phyloP scores from a whole-genome alignment of 1,140 invertebrate species.

The Mizuhopecten yessoensis region DNA sequence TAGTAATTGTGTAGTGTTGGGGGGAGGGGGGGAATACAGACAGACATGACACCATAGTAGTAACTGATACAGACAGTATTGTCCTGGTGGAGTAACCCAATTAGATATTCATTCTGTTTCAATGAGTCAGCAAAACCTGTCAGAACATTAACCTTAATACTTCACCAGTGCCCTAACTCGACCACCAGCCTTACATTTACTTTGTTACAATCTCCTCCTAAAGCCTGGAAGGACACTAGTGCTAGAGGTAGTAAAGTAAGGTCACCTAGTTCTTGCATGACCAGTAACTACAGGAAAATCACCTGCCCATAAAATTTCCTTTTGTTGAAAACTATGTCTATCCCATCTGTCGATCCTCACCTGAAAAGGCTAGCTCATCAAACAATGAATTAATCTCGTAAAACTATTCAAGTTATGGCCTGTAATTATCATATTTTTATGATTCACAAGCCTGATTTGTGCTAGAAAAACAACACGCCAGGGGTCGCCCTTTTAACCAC shows the following conservation, averaged over 20 bases:
- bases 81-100: neutral
- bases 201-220: neutral
- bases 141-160: neutral
- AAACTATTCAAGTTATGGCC: conserved; percentile 1
- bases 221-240: neutral
- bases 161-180: neutral
- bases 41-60: neutral
- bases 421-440: neutral
- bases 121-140: neutral
- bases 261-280: neutral
- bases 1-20: neutral
- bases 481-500: neutral
- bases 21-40: neutral
- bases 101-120: neutral
- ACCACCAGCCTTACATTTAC: too few relatives aligned
- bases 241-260: neutral
- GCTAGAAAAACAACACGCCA: neutral
- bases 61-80: neutral
- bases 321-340: conserved; percentile 28
- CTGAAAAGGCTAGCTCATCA: neutral
- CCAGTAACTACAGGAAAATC: neutral
- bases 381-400: neutral
- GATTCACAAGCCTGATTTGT: conserved; percentile 17
- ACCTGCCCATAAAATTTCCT: neutral
- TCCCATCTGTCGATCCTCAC: conserved; percentile 1